A percentile compares a stretch with the other conserved stretches of the same genome.
Conservation (phyloP, 2,113 vertebrate genomes). For the Gambusia affinis region DNA sequence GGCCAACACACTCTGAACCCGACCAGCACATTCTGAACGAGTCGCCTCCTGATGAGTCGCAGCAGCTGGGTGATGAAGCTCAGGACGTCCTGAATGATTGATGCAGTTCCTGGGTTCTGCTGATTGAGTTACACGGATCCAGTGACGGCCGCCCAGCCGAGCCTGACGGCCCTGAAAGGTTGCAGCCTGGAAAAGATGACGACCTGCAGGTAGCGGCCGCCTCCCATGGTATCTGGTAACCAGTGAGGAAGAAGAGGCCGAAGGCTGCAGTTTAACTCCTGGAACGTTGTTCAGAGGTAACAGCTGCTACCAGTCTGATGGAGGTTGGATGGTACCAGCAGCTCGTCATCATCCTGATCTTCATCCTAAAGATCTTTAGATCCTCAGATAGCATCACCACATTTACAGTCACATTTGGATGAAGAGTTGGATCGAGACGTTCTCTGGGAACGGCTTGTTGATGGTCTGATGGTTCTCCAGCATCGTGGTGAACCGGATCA, state of each 20-base stretch:
- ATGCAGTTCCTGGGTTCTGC: slow-evolving; percentile 49
- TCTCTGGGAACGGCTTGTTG: no score
- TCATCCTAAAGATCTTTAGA: neutral
- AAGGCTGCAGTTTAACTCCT: neutral
- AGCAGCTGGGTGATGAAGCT: slow-evolving; percentile 6
- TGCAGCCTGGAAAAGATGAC: slow-evolving; percentile 53
- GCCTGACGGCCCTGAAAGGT: slow-evolving; percentile 2
- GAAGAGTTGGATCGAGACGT: neutral
- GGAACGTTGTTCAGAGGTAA: no score
- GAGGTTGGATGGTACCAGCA: no score
- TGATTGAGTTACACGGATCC: slow-evolving; percentile 78
- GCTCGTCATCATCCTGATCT: neutral
- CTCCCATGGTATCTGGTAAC: slow-evolving; percentile 23
- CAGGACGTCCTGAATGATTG: slow-evolving; percentile 73
- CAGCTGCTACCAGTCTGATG: no score
- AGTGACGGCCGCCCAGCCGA: slow-evolving; percentile 55
- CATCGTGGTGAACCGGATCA: neutral
- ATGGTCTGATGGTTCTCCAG: no score
- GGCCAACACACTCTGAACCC: no score
- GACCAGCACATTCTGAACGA: no score
- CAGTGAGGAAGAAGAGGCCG: neutral
- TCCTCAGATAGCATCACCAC: no score
- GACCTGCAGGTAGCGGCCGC: slow-evolving; percentile 16
- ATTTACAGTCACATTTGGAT: no score
- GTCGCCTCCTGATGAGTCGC: neutral